These are phyloP conservation scores for Parambassis ranga DNA, from an alignment of 2,797 vertebrate species.

Conservation along the genomic window DNA sequence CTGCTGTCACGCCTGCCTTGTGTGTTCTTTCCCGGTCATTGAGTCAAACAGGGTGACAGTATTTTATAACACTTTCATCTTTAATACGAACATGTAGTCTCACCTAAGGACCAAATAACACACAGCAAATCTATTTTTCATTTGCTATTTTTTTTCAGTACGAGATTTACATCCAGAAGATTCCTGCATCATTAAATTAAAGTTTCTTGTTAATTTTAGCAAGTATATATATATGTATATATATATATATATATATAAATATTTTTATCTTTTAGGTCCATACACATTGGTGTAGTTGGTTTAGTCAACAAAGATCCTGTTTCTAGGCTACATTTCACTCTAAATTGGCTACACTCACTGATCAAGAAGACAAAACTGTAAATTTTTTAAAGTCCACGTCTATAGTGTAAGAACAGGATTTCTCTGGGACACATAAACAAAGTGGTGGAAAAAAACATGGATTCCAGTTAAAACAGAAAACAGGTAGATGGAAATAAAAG, in stretches of 20 bases:
- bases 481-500: constrained; percentile 26
- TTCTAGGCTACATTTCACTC: constrained; percentile 48
- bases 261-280: constrained; percentile 51
- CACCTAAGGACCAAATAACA: constrained; percentile 47
- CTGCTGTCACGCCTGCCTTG: constrained; percentile 13
- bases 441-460: constrained; percentile 16
- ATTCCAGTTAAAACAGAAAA: constrained; percentile 72
- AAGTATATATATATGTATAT: neutral
- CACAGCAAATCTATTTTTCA: constrained; percentile 29
- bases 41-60: constrained; percentile 57
- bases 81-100: constrained; percentile 62
- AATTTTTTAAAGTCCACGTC: constrained; percentile 18
- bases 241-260: neutral
- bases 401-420: constrained; percentile 23
- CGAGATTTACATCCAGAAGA: constrained; percentile 65
- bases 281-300: constrained; percentile 31
- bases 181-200: constrained; percentile 62
- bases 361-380: constrained; percentile 32
- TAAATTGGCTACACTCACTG: constrained; percentile 44
- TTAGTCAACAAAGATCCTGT: constrained; percentile 26
- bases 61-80: constrained; percentile 42
- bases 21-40: constrained; percentile 18
- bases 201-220: constrained; percentile 30
- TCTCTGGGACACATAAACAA: constrained; percentile 30
- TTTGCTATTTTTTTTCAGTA: constrained; percentile 30